phyloP scores from a whole-genome alignment of 2,797 vertebrate species.

The Chrysocyon brachyurus region DNA sequence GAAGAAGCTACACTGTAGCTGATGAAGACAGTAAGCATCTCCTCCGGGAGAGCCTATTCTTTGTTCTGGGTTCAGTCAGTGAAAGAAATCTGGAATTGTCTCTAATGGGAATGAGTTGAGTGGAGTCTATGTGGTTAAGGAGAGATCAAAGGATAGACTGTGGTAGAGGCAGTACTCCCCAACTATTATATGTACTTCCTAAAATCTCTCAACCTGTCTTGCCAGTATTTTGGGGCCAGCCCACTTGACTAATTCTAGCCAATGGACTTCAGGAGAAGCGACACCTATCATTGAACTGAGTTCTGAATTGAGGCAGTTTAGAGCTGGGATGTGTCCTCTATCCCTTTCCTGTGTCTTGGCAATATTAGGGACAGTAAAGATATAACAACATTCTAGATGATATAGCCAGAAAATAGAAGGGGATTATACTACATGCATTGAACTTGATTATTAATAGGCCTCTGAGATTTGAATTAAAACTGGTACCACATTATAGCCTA shows the following conservation, averaged over 20 bases:
- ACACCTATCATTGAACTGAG: not conserved
- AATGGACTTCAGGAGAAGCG: not conserved
- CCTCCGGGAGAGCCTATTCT: not conserved
- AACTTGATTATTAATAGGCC: not conserved
- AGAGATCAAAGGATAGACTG: not conserved
- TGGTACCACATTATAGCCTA: not conserved
- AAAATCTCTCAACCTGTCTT: not conserved
- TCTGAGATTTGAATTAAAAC: slow-evolving; percentile 44
- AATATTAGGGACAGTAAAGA: not conserved
- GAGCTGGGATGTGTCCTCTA: not conserved
- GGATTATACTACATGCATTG: too few species aligned
- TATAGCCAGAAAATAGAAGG: not conserved
- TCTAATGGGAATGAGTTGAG: not conserved
- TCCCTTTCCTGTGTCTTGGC: not conserved
- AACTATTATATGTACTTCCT: not conserved
- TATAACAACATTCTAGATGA: not conserved
- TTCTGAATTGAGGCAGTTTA: not conserved
- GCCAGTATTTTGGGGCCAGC: not conserved
- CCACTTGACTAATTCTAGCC: not conserved
- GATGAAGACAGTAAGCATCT: not conserved
- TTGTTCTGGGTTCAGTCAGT: not conserved
- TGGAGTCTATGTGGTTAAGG: not conserved
- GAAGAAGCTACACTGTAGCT: not conserved
- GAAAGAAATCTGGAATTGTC: not conserved
- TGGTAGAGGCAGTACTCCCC: not conserved